Evolutionary conservation across 1,140 invertebrate genomes (phyloP).

Genomic region (Littorina saxatilis): DNA sequence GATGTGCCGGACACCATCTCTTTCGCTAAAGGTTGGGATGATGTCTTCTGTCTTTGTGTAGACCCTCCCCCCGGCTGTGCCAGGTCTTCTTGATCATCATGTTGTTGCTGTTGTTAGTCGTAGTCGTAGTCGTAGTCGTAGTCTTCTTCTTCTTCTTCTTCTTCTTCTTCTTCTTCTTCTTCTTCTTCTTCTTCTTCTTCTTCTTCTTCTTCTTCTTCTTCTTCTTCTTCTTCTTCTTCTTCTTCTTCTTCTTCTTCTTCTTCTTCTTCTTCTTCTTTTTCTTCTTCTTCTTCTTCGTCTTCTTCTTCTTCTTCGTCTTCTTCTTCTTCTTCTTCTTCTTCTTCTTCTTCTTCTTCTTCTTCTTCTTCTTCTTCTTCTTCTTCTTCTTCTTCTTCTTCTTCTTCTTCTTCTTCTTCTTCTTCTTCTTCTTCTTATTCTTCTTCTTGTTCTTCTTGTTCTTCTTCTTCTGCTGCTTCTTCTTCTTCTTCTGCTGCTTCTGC

Average conservation of each 20-base stretch:
- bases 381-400: conserved; percentile 27
- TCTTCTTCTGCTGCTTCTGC: too few relatives aligned
- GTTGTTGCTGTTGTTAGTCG: too few relatives aligned
- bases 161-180: conserved; percentile 27
- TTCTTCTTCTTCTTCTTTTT: conserved; percentile 27
- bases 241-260: conserved; percentile 4
- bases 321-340: conserved; percentile 26
- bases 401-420: conserved; percentile 27
- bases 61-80: too few relatives aligned
- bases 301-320: too few relatives aligned
- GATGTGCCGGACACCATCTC: conserved; percentile 55
- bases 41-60: too few relatives aligned
- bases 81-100: too few relatives aligned
- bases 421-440: too few relatives aligned
- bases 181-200: conserved; percentile 27
- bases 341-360: conserved; percentile 18
- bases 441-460: too few relatives aligned
- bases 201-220: conserved; percentile 27
- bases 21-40: conserved; percentile 48
- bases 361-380: conserved; percentile 27
- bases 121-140: not conserved
- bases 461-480: too few relatives aligned
- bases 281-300: conserved; percentile 27
- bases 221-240: conserved; percentile 16
- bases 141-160: conserved; percentile 24